phyloP scores from a whole-genome alignment of 2,888 invertebrate genomes.

The Harpalus rubripes region DNA sequence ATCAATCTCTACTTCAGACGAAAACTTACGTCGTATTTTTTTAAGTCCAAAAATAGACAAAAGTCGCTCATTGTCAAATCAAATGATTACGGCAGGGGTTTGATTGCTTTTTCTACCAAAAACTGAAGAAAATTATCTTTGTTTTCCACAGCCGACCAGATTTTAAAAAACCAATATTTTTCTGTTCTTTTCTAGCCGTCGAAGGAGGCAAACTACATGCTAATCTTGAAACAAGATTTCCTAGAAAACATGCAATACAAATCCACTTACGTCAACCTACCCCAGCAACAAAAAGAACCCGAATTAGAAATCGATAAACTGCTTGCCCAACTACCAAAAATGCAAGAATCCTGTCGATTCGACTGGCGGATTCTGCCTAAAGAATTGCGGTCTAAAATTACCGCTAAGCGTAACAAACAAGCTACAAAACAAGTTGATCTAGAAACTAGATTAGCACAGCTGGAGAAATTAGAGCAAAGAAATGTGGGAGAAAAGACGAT shows the following conservation, averaged over 20 bases:
- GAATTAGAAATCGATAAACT: slow-evolving; percentile 82
- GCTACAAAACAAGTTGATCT: slow-evolving; percentile 74
- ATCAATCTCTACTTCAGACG: too few relatives aligned
- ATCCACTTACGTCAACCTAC: slow-evolving; percentile 80
- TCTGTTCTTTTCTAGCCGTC: slow-evolving; percentile 71
- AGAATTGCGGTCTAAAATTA: slow-evolving; percentile 81
- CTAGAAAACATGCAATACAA: slow-evolving; percentile 86
- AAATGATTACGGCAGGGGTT: too few relatives aligned
- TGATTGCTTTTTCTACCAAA: too few relatives aligned
- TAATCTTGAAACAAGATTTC: slow-evolving; percentile 86
- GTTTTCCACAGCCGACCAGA: too few relatives aligned
- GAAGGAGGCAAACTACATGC: slow-evolving; percentile 83
- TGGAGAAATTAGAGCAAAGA: slow-evolving; percentile 85
- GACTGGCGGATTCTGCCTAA: slow-evolving; percentile 83
- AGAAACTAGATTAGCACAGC: slow-evolving; percentile 74
- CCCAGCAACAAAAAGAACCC: slow-evolving; percentile 78
- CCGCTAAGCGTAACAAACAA: slow-evolving; percentile 74
- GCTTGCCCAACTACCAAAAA: slow-evolving; percentile 77
- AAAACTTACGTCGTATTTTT: too few relatives aligned
- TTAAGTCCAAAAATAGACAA: too few relatives aligned
- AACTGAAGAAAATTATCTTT: too few relatives aligned
- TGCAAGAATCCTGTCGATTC: slow-evolving; percentile 77
- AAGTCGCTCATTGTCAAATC: too few relatives aligned
- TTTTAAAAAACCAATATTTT: too few relatives aligned
- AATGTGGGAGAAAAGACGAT: slow-evolving; percentile 74